Conservation (phyloP, 2,113 vertebrate species). For the Otolemur garnettii region DNA sequence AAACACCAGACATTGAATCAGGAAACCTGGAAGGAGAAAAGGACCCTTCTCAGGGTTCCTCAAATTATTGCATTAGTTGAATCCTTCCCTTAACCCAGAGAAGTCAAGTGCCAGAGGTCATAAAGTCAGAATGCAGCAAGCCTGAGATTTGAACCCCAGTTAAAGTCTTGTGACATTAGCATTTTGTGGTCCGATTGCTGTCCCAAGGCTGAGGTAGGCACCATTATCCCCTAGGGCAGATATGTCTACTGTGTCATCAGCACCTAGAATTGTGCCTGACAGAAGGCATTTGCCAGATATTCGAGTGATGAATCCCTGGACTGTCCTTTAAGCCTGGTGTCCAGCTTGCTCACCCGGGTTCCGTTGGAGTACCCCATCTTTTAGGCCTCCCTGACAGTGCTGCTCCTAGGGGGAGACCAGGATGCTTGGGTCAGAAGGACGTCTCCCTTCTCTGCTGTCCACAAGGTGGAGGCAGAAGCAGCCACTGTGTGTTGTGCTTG, state of each 20-base stretch:
- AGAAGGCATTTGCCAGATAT: not conserved
- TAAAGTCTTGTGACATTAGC: not conserved
- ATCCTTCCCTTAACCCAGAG: not conserved
- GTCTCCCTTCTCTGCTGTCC: not conserved
- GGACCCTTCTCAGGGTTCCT: not conserved
- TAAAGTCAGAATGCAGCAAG: not conserved
- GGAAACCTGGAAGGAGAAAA: not conserved
- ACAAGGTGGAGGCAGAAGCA: not conserved
- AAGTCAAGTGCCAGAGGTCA: not conserved
- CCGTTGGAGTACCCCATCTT: not conserved
- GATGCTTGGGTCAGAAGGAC: not conserved
- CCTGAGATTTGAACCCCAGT: not conserved
- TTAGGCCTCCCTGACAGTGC: not conserved
- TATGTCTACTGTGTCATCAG: not conserved
- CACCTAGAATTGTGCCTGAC: not conserved
- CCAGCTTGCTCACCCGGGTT: not conserved
- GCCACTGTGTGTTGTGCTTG: not conserved
- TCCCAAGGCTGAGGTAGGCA: not conserved
- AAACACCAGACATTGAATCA: not conserved
- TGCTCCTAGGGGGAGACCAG: not conserved
- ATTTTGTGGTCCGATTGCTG: not conserved
- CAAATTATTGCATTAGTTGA: conserved; percentile 13
- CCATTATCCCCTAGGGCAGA: not conserved
- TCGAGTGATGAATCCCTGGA: not conserved
- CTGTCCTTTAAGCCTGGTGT: not conserved